Evolutionary conservation across 2,888 invertebrate species (phyloP).

Genomic region (Dasysyrphus tricinctus): DNA sequence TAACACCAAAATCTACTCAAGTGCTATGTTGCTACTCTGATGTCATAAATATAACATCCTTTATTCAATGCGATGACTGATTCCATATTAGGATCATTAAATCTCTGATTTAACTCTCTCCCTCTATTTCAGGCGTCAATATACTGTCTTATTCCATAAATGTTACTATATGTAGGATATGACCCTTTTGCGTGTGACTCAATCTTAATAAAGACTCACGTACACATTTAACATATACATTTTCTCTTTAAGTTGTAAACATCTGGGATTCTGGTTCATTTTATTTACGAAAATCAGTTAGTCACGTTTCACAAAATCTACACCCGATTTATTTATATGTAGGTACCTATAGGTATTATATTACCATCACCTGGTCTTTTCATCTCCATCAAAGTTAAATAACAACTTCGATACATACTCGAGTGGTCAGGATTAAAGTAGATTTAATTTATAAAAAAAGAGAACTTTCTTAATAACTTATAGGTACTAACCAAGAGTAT

Average conservation of each 20-base stretch:
- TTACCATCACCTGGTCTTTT: not conserved
- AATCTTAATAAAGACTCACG: conserved; percentile 23
- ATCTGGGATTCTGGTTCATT: conserved; percentile 11
- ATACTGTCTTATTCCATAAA: conserved; percentile 19
- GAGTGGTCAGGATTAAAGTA: conserved; percentile 8
- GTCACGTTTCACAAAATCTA: conserved; percentile 37
- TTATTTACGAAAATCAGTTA: conserved; percentile 23
- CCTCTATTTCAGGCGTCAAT: conserved; percentile 9
- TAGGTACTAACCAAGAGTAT: not conserved
- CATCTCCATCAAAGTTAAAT: conserved; percentile 11
- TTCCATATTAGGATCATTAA: conserved; percentile 6
- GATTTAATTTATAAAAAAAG: not conserved
- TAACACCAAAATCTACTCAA: conserved; percentile 21
- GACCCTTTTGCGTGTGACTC: conserved; percentile 31
- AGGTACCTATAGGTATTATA: not conserved
- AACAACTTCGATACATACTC: conserved; percentile 1
- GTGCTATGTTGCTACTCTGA: not conserved
- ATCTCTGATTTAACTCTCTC: not conserved
- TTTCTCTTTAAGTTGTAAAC: conserved; percentile 19
- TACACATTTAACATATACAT: conserved; percentile 25
- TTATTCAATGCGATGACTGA: conserved; percentile 5
- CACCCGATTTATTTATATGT: conserved; percentile 33
- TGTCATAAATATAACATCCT: conserved; percentile 28
- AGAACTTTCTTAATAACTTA: not conserved
- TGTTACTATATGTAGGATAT: conserved; percentile 5